Evolutionary conservation across 2,888 invertebrate species (phyloP), one percentile per base, ranked within the genome.

Genomic region (Tuberolachnus salignus): DNA sequence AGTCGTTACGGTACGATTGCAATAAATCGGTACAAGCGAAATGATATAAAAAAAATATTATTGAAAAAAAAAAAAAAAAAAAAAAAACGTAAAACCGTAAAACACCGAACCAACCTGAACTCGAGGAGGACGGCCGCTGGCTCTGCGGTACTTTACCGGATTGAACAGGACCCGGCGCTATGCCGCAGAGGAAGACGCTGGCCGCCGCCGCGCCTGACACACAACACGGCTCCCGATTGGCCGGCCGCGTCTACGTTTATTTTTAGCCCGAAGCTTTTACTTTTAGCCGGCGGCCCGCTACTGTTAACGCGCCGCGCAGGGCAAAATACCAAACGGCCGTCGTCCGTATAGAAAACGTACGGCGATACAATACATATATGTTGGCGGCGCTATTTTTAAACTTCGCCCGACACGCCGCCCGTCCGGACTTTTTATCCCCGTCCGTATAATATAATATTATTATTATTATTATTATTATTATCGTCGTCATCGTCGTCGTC

Each of bases 61-160:
- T n/a, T n/a, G n/a, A n/a, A n/a, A n/a, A n/a, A n/a, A 10, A 3
- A 14, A n/a, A 0, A n/a, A 11, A 23, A 34, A 34, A 34, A 34
- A 34, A 34, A 34, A 34, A 34, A 34, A 6, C 34, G 34, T 34
- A 34, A 34, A 34, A 34, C 34, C 34, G 6, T 23, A 3, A 44
- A 49, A 61, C 6, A 74, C 42, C 34, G 51, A n/a, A 19, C 61
- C 14, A 42, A 78, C 78, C 78, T 78, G 69, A 42, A 59, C 69
- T 69, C n/a, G 44, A 21, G 19, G 21, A 9, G 13, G 46, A 34
- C 69, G 69, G 51, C 78, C 21, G 78, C 21, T 46, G 78, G 57
- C 78, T 69, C 69, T 51, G 57, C 78, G 26, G 78, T 67, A 67
- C 78, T 69, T 69, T 34, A 42, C 78, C 69, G 78, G 78, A 78